Evolutionary conservation across 2,797 vertebrate species (phyloP).

Genomic region (Phaenicophaeus curvirostris): DNA sequence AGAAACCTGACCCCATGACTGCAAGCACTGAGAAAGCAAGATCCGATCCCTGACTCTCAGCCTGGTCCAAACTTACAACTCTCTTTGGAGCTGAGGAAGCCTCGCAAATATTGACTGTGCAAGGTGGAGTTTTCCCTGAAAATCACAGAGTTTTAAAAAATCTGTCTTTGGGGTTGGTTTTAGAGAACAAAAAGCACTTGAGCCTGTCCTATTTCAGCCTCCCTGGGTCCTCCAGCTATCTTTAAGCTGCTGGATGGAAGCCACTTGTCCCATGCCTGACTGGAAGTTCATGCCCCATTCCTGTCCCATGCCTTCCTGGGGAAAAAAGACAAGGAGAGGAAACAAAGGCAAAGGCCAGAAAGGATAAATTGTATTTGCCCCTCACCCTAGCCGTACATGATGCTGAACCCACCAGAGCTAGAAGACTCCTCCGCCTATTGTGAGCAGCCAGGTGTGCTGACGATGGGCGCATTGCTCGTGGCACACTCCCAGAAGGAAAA

Average conservation of each 20-base stretch:
- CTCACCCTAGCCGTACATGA: background rate
- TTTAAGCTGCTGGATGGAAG: background rate
- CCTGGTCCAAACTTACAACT: background rate
- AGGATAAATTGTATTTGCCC: background rate
- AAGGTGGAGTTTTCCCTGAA: background rate
- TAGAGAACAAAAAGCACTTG: background rate
- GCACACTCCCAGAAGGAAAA: background rate
- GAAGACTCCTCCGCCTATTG: background rate
- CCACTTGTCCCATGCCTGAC: background rate
- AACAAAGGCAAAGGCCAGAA: background rate
- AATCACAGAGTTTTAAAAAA: background rate
- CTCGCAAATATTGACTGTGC: background rate
- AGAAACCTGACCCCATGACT: background rate
- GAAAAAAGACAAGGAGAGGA: background rate
- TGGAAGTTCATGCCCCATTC: background rate
- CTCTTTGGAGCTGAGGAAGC: background rate
- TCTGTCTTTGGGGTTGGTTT: background rate
- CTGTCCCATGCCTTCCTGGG: background rate
- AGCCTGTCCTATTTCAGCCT: background rate
- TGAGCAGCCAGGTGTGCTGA: background rate
- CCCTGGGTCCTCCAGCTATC: background rate
- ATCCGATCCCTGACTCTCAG: background rate
- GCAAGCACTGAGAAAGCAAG: background rate
- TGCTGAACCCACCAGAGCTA: background rate
- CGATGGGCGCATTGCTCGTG: background rate